phyloP scores from a whole-genome alignment of 2,888 invertebrate genomes.

The Callinectes sapidus region DNA sequence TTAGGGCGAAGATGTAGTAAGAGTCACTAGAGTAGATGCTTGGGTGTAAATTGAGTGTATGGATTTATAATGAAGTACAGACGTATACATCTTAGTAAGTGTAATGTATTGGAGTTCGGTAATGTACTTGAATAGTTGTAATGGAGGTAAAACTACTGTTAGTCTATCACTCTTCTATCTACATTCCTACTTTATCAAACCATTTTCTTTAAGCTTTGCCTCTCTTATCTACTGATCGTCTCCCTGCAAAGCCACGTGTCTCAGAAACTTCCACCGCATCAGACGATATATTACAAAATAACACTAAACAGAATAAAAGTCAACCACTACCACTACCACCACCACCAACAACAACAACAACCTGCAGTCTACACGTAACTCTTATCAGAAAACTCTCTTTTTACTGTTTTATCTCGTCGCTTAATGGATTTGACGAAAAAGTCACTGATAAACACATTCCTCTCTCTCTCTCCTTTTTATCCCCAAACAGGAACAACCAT shows the following conservation, averaged over 20 bases:
- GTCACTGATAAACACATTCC: not conserved
- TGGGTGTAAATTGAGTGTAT: not conserved
- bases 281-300: no score
- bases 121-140: not conserved
- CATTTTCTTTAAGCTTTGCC: no score
- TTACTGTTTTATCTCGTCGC: not conserved
- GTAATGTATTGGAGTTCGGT: not conserved
- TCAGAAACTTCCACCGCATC: no score
- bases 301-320: no score
- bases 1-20: no score
- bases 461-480: not conserved
- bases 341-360: not conserved
- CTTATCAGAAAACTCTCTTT: not conserved
- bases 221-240: no score
- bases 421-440: not conserved
- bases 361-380: not conserved
- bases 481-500: not conserved
- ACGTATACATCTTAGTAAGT: not conserved
- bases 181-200: no score
- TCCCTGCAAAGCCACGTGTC: no score
- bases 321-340: not conserved
- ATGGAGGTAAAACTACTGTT: not conserved
- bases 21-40: not conserved
- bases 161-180: no score
- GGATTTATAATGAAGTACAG: no score